phyloP scores from a whole-genome alignment of 2,888 invertebrate species.

The Chaetogeoica ovagalla region DNA sequence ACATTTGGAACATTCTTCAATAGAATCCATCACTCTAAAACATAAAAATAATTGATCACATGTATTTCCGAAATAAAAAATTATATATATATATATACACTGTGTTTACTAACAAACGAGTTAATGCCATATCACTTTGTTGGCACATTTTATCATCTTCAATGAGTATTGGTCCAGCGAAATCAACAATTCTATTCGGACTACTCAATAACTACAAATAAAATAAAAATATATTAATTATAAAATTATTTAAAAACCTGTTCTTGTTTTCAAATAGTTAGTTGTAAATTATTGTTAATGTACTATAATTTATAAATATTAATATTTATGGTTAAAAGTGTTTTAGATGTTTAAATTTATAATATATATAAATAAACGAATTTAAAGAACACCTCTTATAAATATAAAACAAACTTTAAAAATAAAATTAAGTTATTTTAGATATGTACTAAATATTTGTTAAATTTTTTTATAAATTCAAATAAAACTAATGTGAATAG shows the following conservation, averaged over 20 bases:
- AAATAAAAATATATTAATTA: background rate
- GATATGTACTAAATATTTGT: no score
- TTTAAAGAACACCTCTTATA: no score
- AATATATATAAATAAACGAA: no score
- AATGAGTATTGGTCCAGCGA: slow-evolving; percentile 65
- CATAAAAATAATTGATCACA: slow-evolving; percentile 4
- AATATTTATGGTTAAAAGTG: no score
- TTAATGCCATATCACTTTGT: slow-evolving; percentile 79
- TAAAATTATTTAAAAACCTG: background rate
- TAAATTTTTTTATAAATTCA: no score
- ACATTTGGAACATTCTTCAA: slow-evolving; percentile 87
- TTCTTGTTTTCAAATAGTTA: background rate
- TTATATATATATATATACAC: background rate
- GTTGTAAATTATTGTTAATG: no score
- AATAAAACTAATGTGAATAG: no score
- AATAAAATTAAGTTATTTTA: no score
- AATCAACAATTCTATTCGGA: slow-evolving; percentile 77
- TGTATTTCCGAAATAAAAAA: background rate
- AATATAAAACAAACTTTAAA: no score
- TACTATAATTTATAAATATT: no score
- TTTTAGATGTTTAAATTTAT: no score
- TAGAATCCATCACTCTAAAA: slow-evolving; percentile 83
- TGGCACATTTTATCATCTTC: slow-evolving; percentile 66
- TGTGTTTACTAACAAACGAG: slow-evolving; percentile 69
- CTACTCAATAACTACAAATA: slow-evolving; percentile 67